Evolutionary conservation across 1,140 invertebrate genomes (phyloP).

Genomic region (Orchestia grillus): DNA sequence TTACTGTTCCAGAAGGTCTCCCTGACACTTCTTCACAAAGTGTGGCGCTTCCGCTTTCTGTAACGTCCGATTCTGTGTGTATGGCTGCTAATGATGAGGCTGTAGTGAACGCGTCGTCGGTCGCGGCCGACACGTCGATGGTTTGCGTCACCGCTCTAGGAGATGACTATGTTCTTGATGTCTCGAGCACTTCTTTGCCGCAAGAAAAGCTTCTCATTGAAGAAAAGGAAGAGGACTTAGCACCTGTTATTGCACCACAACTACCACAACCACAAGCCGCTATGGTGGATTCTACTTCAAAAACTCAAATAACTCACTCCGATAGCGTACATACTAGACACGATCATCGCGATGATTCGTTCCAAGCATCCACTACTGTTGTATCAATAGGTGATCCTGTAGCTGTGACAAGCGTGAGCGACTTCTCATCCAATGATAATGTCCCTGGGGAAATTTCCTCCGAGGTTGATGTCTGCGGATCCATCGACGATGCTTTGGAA

Average conservation of each 20-base stretch:
- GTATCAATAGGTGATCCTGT: slow-evolving; percentile 23
- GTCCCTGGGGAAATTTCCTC: neutral
- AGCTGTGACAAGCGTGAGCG: neutral
- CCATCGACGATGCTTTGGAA: slow-evolving; percentile 26
- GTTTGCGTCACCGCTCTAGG: slow-evolving; percentile 4
- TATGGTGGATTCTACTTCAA: slow-evolving; percentile 17
- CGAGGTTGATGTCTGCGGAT: neutral
- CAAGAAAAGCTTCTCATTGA: slow-evolving; percentile 30
- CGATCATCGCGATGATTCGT: neutral
- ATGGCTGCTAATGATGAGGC: neutral
- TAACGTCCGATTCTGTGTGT: slow-evolving; percentile 23
- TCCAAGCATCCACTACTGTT: slow-evolving; percentile 3
- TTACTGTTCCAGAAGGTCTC: slow-evolving; percentile 29
- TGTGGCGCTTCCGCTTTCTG: slow-evolving; percentile 48
- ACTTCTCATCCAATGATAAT: neutral
- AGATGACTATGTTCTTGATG: slow-evolving; percentile 12
- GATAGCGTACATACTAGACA: neutral
- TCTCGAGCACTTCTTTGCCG: neutral
- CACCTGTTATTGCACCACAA: neutral
- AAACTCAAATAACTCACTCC: neutral
- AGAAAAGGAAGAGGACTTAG: slow-evolving; percentile 5
- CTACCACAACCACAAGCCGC: neutral
- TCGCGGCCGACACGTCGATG: slow-evolving; percentile 15
- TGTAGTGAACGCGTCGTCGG: neutral
- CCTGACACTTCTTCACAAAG: neutral